Conservation (phyloP, 2,113 vertebrate species). For the Pterocles orientalis region DNA sequence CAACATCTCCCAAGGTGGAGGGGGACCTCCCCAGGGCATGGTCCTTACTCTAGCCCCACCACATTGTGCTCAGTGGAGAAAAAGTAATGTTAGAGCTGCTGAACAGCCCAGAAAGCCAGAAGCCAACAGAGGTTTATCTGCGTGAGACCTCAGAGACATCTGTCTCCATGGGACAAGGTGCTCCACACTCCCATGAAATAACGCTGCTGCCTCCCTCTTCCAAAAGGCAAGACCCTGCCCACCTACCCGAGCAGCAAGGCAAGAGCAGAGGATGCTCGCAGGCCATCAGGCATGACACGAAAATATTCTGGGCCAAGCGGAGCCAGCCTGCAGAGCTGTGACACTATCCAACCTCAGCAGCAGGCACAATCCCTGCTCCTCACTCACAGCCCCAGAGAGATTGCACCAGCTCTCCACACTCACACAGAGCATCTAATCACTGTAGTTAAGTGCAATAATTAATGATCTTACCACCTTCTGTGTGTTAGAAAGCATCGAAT, state of each 20-base stretch:
- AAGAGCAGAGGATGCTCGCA: background rate
- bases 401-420: background rate
- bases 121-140: background rate
- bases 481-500: background rate
- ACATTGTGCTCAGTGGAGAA: background rate
- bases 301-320: background rate
- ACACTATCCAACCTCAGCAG: background rate
- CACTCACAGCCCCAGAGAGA: background rate
- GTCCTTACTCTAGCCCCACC: background rate
- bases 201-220: background rate
- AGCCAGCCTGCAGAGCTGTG: background rate
- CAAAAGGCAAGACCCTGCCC: background rate
- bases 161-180: background rate
- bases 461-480: background rate
- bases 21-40: background rate
- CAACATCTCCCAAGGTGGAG: background rate
- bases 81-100: background rate
- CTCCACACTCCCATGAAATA: background rate
- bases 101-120: background rate
- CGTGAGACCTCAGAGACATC: background rate
- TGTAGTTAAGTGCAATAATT: conserved; percentile 17
- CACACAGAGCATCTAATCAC: background rate
- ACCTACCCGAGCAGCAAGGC: background rate
- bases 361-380: background rate
- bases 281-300: background rate